Percentiles rank a stretch among this genome's conserved stretches.
These are phyloP conservation scores for Bathynomus jamesi DNA, from an alignment of 1,140 invertebrate species.

Conservation along the genomic window DNA sequence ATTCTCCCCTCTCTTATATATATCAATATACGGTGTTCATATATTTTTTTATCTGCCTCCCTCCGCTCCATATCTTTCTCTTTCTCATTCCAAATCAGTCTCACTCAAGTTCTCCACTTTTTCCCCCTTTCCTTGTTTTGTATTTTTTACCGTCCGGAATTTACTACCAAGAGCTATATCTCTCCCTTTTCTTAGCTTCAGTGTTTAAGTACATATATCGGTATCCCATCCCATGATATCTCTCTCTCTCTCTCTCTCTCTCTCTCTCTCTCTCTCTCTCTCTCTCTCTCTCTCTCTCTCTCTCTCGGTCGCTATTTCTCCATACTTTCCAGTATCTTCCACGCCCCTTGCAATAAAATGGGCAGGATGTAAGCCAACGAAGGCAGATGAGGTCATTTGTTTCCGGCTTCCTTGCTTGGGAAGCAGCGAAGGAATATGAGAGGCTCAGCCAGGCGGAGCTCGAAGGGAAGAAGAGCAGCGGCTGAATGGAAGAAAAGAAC, in stretches of 20 bases:
- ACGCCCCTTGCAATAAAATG: constrained; percentile 1
- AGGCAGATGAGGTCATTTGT: constrained; percentile 1
- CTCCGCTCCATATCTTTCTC: constrained; percentile 2
- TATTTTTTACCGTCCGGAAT: constrained; percentile 29
- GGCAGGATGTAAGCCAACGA: neutral
- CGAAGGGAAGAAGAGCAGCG: neutral
- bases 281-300: constrained; percentile 5
- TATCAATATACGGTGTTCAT: constrained; percentile 11
- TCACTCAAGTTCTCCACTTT: constrained; percentile 14
- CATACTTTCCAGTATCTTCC: neutral
- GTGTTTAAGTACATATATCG: neutral
- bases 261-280: neutral
- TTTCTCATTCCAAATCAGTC: neutral
- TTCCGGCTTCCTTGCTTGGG: neutral
- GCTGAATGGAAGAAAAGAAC: neutral
- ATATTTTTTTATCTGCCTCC: constrained; percentile 16
- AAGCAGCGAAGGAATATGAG: neutral
- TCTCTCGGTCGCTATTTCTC: neutral
- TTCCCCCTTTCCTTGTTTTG: constrained; percentile 13
- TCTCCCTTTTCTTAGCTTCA: neutral
- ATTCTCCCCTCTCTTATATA: constrained; percentile 30
- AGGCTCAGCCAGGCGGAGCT: neutral
- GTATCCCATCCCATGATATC: neutral
- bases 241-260: neutral
- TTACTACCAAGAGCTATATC: constrained; percentile 21